phyloP scores from a whole-genome alignment of 1,140 invertebrate genomes.

The Platyscapa corneri region DNA sequence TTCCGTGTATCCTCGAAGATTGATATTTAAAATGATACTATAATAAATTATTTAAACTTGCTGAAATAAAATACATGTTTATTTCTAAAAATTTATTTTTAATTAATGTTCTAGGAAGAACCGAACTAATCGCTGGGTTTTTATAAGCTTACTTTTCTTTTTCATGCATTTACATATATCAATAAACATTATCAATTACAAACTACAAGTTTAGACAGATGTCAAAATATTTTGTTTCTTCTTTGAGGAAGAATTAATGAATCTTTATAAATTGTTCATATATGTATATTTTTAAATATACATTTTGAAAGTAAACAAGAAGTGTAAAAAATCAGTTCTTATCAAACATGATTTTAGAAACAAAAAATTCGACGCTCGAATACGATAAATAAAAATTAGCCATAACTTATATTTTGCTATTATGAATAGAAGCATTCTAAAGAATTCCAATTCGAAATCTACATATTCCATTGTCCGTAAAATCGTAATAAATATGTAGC shows the following conservation, averaged over 20 bases:
- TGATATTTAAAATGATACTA: background rate
- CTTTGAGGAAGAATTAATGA: background rate
- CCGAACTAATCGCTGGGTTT: background rate
- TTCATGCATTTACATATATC: background rate
- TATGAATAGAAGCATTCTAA: background rate
- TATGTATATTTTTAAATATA: background rate
- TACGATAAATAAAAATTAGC: background rate
- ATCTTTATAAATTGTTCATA: background rate
- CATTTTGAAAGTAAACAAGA: background rate
- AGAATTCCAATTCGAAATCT: background rate
- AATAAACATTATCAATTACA: background rate
- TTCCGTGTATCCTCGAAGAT: too few relatives aligned
- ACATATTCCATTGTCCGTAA: too few relatives aligned
- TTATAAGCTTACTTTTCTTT: background rate
- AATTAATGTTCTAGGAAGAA: background rate
- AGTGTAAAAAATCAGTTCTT: background rate
- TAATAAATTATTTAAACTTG: background rate
- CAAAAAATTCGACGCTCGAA: background rate
- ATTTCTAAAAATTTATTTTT: background rate
- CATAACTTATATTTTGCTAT: background rate
- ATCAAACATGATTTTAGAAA: background rate
- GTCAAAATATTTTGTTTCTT: background rate
- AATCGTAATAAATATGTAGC: too few relatives aligned
- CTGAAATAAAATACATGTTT: background rate
- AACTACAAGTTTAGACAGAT: background rate